Evolutionary conservation across 2,113 vertebrate species (phyloP), one percentile per base, ranked within the genome.

Genomic region (Oreochromis aureus): DNA sequence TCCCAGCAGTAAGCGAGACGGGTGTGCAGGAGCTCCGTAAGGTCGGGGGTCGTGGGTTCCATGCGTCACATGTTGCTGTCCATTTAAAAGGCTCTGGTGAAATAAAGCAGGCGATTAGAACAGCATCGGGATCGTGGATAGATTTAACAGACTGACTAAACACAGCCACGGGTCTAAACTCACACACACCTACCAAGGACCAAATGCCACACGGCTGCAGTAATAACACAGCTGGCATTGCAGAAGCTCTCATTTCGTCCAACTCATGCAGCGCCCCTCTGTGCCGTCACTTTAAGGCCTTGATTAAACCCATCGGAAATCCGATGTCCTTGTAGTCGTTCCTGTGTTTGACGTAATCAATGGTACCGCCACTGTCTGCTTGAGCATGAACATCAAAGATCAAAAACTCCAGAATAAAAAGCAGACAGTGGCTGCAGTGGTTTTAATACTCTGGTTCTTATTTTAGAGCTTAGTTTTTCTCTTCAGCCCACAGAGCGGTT

Each of bases 261-360:
- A 13, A 12, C 10, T 44, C 41, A 44, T 44, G 41, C 41, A 44
- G 11, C 41, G 12, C 13, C 41, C 41, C 41, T 44, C 41, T 44
- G 41, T 12, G 41, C 10, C 41, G 3, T 44, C 39, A 41, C 39
- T 41, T 41, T 41, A 41, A 41, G 39, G 39, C 39, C 39, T 41
- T 11, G 39, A 41, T 11, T 41, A 41, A 41, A 41, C 39, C 10
- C 4, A 5, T 41, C 4, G 39, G 10, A 41, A 11, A 41, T 4
- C 4, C 39, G 2, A 41, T 11, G 39, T 10, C 39, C 10, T 8
- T 8, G 39, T 11, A 41, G 39, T 11, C 39, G 39, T 41, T 11
- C 39, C 39, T 41, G 39, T 41, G 39, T 41, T 41, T 10, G 1
- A 39, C 1, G 0, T 39, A 39, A 6, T n/a, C 6, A 2, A 66